These are phyloP conservation scores for Bugula neritina DNA, from an alignment of 2,888 invertebrate genomes.

Conservation along the genomic window DNA sequence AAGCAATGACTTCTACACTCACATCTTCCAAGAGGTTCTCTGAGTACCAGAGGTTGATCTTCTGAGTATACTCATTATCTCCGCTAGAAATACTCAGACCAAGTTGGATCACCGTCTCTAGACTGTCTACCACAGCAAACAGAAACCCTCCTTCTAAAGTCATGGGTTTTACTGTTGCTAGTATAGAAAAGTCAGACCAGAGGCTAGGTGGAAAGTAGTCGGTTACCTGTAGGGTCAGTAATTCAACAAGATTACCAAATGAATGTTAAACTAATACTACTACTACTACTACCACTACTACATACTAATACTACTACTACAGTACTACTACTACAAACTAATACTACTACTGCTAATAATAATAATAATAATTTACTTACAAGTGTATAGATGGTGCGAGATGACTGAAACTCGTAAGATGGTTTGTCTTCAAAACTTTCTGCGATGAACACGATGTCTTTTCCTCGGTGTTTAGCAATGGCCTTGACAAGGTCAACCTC, in stretches of 20 bases:
- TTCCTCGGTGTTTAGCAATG: neutral
- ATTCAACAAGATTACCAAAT: too few relatives aligned
- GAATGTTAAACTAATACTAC: too few relatives aligned
- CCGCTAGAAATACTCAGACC: slow-evolving; percentile 8
- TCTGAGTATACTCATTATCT: slow-evolving; percentile 17
- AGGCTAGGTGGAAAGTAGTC: slow-evolving; percentile 23
- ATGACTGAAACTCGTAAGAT: slow-evolving; percentile 13
- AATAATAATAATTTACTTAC: too few relatives aligned
- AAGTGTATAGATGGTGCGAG: neutral
- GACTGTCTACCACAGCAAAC: slow-evolving; percentile 15
- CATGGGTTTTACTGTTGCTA: slow-evolving; percentile 18
- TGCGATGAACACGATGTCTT: neutral
- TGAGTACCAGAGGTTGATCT: slow-evolving; percentile 26
- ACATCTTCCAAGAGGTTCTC: slow-evolving; percentile 1
- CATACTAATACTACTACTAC: too few relatives aligned
- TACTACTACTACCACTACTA: too few relatives aligned
- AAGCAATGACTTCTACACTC: too few relatives aligned
- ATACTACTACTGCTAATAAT: too few relatives aligned
- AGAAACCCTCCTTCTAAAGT: slow-evolving; percentile 21
- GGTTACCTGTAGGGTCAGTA: neutral
- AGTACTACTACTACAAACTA: too few relatives aligned
- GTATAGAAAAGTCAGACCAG: slow-evolving; percentile 26
- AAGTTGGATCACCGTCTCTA: slow-evolving; percentile 13
- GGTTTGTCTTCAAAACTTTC: neutral
- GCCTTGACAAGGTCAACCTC: slow-evolving; percentile 20